Conservation (phyloP, 2,113 vertebrate species). For the Paraplagusia blochii region DNA sequence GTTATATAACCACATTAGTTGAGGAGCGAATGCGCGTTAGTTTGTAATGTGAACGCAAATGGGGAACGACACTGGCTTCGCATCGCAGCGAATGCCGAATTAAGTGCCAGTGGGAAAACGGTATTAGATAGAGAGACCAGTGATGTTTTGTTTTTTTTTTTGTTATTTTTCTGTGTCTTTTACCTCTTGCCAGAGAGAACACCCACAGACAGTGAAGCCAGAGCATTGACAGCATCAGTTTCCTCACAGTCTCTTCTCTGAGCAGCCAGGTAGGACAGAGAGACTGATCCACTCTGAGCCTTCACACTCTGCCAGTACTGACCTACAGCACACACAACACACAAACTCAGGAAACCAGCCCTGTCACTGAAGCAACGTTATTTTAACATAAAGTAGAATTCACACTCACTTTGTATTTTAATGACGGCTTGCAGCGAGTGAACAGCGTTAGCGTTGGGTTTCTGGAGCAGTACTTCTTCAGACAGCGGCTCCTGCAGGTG, state of each 20-base stretch:
- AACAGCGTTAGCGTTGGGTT: conserved; percentile 84
- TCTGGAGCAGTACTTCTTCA: conserved; percentile 84
- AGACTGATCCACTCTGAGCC: conserved; percentile 74
- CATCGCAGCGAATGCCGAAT: too few species aligned
- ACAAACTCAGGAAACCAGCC: neutral
- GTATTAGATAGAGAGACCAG: too few species aligned
- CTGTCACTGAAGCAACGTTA: neutral
- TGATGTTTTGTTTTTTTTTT: neutral
- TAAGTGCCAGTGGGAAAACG: too few species aligned
- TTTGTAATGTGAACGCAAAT: too few species aligned
- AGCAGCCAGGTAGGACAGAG: conserved; percentile 80
- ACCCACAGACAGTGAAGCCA: conserved; percentile 90
- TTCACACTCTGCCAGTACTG: conserved; percentile 90
- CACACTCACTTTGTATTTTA: conserved; percentile 87
- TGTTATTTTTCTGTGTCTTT: neutral
- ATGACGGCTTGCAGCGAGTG: conserved; percentile 86
- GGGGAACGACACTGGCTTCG: too few species aligned
- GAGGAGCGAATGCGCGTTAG: too few species aligned
- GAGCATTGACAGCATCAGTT: conserved; percentile 87
- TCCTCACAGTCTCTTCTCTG: conserved; percentile 87
- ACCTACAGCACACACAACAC: conserved; percentile 70
- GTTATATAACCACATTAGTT: too few species aligned
- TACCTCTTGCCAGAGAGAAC: conserved; percentile 84
- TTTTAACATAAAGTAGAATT: neutral
- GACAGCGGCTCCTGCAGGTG: conserved; percentile 77